These are phyloP conservation scores for Agrochola litura DNA, from an alignment of 2,888 invertebrate species.

Conservation along the genomic window DNA sequence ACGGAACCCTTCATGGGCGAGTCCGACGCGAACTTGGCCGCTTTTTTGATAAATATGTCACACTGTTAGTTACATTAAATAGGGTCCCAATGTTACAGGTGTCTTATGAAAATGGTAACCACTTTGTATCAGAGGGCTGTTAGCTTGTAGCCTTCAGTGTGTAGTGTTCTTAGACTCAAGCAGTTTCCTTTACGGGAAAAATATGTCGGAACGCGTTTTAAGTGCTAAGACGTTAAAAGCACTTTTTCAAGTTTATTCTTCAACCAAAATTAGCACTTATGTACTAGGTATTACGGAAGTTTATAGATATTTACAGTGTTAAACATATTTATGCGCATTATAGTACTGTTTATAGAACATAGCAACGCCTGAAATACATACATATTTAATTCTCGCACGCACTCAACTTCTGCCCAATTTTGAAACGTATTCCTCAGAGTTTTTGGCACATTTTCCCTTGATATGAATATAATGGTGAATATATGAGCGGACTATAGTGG, in stretches of 20 bases:
- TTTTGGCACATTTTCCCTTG: conserved; percentile 25
- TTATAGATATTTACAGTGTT: conserved; percentile 13
- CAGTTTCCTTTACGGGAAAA: conserved; percentile 12
- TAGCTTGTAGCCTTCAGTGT: neutral
- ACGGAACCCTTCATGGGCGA: no score
- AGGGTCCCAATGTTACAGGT: neutral
- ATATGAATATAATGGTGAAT: conserved; percentile 29
- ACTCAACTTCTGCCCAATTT: neutral
- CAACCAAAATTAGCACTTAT: conserved; percentile 10
- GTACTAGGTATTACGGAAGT: neutral
- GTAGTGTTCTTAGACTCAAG: conserved; percentile 10
- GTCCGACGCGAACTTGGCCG: no score
- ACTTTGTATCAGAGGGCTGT: neutral
- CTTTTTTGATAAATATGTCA: neutral
- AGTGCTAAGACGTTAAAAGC: conserved; percentile 3
- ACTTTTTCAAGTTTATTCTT: neutral
- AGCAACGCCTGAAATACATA: conserved; percentile 12
- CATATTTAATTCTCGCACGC: conserved; percentile 23
- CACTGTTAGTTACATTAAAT: neutral
- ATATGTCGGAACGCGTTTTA: conserved; percentile 13
- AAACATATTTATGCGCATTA: neutral
- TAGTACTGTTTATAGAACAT: neutral
- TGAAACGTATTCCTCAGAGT: neutral
- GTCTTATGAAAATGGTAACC: neutral
- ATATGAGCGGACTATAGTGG: conserved; percentile 28